phyloP scores from a whole-genome alignment of 2,797 vertebrate genomes.

The Gobionotothen gibberifrons region DNA sequence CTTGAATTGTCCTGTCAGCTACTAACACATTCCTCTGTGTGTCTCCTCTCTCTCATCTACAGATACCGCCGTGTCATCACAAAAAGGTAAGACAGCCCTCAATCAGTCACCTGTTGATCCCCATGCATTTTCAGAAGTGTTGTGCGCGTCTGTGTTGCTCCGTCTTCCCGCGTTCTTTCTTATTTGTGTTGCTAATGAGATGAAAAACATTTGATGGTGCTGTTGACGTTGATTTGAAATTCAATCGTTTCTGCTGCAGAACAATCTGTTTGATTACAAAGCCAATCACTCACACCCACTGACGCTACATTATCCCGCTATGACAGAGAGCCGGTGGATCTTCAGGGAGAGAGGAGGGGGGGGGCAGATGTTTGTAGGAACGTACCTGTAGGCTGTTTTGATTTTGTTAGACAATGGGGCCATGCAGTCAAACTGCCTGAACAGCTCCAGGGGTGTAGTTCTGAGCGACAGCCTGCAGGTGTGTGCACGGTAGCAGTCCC shows the following conservation, averaged over 20 bases:
- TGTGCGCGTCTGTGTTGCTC: conserved; percentile 16
- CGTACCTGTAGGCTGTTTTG: conserved; percentile 62
- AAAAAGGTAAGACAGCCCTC: conserved; percentile 80
- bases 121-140: conserved; percentile 14
- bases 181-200: conserved; percentile 56
- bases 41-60: conserved; percentile 67
- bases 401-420: conserved; percentile 62
- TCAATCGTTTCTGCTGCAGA: conserved; percentile 63
- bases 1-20: conserved; percentile 52
- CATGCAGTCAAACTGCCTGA: conserved; percentile 59
- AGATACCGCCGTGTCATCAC: conserved; percentile 80
- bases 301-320: conserved; percentile 64
- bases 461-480: conserved; percentile 60
- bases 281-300: conserved; percentile 75
- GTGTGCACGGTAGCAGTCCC: conserved; percentile 31
- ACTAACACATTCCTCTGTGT: conserved; percentile 54
- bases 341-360: conserved; percentile 36
- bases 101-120: conserved; percentile 59
- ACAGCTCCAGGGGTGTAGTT: conserved; percentile 53
- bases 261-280: conserved; percentile 78
- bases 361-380: conserved; percentile 34
- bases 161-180: conserved; percentile 11
- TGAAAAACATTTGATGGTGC: conserved; percentile 56
- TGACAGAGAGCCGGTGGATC: conserved; percentile 61
- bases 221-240: conserved; percentile 69